Evolutionary conservation across 2,888 invertebrate genomes (phyloP), one percentile per base, ranked within the genome.

Genomic region (Cybosia mesomella): DNA sequence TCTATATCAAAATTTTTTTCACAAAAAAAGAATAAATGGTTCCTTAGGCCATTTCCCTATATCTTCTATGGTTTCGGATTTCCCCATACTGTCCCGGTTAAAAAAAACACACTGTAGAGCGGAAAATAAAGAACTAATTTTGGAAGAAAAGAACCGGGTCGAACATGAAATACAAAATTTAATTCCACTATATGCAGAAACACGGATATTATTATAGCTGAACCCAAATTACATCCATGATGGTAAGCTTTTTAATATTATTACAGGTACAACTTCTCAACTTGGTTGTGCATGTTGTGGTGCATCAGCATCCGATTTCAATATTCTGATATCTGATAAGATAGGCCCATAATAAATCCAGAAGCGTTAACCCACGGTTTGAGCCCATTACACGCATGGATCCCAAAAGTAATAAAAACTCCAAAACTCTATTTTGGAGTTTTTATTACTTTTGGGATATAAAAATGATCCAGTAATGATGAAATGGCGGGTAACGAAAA

Each of bases 221-320:
- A 55, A 7, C 24, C 57, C 1, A 57, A 57, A 39, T 64, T 57
- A 28, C n/a, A 57, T 4, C 24, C 7, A 59, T 63, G 58, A 63
- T 63, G 67, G 53, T 22, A 58, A 54, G 13, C 54, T 63, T 13
- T 58, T 58, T 53, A 59, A 67, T 55, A 10, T 39, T 22, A 63
- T 63, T 36, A 39, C 55, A 5, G n/a, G n/a, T n/a, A n/a, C n/a
- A n/a, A n/a, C n/a, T n/a, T n/a, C n/a, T n/a, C n/a, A n/a, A n/a
- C n/a, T 63, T 15, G 54, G 54, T 4, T 54, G 55, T 18, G 34
- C 63, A 15, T 63, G 22, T 63, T 55, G 55, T 22, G 36, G 54
- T 32, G 62, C 34, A 10, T 13, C 53, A 18, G n/a, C 21, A 32
- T 32, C 62, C 28, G 62, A 62, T 13, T 62, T 62, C 21, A 54